Evolutionary conservation across 2,797 vertebrate genomes (phyloP).

Genomic region (Phoebastria nigripes): DNA sequence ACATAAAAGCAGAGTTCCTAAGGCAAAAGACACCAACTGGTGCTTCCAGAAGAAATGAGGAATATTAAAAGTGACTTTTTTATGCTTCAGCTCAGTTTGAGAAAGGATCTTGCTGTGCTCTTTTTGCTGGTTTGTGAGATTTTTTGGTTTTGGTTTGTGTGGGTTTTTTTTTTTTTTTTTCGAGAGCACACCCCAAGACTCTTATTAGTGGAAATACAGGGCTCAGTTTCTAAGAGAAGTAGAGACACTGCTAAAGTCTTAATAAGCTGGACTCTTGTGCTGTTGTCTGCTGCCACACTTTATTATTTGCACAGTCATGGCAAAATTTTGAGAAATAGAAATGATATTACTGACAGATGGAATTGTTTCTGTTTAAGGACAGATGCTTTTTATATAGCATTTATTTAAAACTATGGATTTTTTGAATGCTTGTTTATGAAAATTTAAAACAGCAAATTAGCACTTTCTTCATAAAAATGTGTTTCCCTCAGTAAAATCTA

Average conservation of each 20-base stretch:
- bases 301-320: neutral
- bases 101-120: neutral
- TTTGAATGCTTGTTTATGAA: neutral
- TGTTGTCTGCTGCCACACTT: neutral
- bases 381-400: neutral
- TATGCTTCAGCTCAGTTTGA: neutral
- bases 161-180: neutral
- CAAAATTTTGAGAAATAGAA: neutral
- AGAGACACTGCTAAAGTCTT: neutral
- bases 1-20: neutral
- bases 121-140: neutral
- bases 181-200: neutral
- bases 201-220: neutral
- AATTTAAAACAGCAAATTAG: neutral
- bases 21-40: neutral
- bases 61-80: conserved; percentile 16
- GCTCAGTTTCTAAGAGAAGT: neutral
- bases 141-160: neutral
- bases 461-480: neutral
- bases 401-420: neutral
- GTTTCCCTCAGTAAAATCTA: neutral
- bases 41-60: neutral
- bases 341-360: neutral
- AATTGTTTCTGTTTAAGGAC: neutral
- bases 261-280: neutral